These are phyloP conservation scores for Mungos mungo DNA, from an alignment of 2,113 vertebrate genomes.

Conservation along the genomic window DNA sequence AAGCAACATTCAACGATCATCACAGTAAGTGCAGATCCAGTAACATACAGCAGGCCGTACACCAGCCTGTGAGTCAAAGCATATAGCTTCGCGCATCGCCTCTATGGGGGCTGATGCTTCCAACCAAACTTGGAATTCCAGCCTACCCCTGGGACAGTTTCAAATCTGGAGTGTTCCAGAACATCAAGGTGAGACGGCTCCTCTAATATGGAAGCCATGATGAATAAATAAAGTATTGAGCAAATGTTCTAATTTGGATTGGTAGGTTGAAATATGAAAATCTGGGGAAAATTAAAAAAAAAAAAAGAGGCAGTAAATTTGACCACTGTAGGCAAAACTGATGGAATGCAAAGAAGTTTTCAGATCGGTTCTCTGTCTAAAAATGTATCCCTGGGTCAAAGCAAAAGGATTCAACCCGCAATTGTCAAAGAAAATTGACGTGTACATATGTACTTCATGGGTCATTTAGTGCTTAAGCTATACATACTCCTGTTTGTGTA, in stretches of 20 bases:
- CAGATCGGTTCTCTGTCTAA: conserved; percentile 39
- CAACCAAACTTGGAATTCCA: conserved; percentile 42
- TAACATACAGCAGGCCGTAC: neutral
- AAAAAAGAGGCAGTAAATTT: neutral
- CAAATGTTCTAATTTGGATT: conserved; percentile 7
- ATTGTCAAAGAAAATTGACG: conserved; percentile 50
- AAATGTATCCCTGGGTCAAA: conserved; percentile 48
- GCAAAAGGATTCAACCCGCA: conserved; percentile 46
- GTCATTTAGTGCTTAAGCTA: conserved; percentile 51
- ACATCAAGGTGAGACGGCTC: conserved; percentile 48
- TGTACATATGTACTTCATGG: conserved; percentile 67
- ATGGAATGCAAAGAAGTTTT: conserved; percentile 33
- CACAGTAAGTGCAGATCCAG: conserved; percentile 33
- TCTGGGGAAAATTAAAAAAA: neutral
- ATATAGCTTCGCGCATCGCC: neutral
- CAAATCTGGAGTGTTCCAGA: conserved; percentile 37
- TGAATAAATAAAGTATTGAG: conserved; percentile 16
- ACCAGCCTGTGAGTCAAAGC: neutral
- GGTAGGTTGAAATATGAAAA: conserved; percentile 32
- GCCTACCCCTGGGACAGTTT: conserved; percentile 39
- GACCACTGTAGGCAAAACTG: neutral
- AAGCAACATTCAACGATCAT: conserved; percentile 5
- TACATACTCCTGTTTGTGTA: conserved; percentile 44
- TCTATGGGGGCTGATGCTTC: neutral
- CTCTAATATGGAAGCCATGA: conserved; percentile 32